Base-by-base conservation (phyloP, 1,140 invertebrate genomes). In the Polypedilum pembai region DNA sequence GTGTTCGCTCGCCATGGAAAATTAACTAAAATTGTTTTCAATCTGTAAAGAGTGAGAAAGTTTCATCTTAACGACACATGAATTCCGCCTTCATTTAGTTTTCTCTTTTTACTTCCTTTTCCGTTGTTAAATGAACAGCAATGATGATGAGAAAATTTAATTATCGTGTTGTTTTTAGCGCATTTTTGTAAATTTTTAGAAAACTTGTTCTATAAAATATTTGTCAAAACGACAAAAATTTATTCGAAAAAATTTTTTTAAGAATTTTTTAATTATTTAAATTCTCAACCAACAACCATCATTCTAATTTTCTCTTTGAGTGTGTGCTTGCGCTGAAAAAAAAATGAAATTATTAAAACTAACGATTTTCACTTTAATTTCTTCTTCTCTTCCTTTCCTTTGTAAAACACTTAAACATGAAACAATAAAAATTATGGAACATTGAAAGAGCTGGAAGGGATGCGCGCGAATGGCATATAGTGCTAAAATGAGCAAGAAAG, bases 291-390 rank as follows among this genome's bases (percentile, higher is more conserved):
- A n/a, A n/a, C n/a, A n/a, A n/a, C n/a, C n/a, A n/a, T n/a, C n/a
- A n/a, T n/a, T n/a, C n/a, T n/a, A n/a, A n/a, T n/a, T n/a, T n/a
- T n/a, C n/a, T n/a, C n/a, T n/a, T n/a, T n/a, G n/a, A n/a, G n/a
- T n/a, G n/a, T n/a, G 18, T 66, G 7, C n/a, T 7, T 20, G n/a
- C n/a, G 18, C 7, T 69, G 17, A 10, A 69, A 21, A 69, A 33
- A 33, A 5, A 33, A 33, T 33, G n/a, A n/a, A n/a, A n/a, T 33
- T 69, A 69, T 66, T 69, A 69, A 69, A 69, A 69, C 65, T 69
- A 69, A 69, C 65, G 65, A 69, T 69, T 69, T 69, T 18, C 17
- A 69, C 65, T 69, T 69, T 69, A 69, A 33, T 69, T 69, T 56
- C 8, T 56, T 56, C n/a, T 56, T 12, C n/a, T 56, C n/a, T 56